Percentiles rank a stretch among this genome's conserved stretches.
phyloP scores from a whole-genome alignment of 2,888 invertebrate species.

The Amphipyra tragopoginis region DNA sequence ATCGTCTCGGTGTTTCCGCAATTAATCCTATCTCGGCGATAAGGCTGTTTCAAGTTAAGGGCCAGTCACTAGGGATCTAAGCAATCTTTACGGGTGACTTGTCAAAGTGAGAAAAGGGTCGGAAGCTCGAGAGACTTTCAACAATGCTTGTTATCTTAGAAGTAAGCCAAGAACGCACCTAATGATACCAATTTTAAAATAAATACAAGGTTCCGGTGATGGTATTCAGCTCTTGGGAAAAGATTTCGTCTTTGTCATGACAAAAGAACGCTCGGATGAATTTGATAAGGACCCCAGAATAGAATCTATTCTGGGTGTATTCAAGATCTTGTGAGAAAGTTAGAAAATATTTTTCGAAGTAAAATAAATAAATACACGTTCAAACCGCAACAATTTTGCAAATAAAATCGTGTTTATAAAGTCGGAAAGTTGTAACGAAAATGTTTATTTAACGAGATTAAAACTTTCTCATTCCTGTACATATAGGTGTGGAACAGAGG shows the following conservation, averaged over 20 bases:
- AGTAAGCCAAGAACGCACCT: constrained; percentile 84
- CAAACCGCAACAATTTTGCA: constrained; percentile 25
- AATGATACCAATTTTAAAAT: constrained; percentile 87
- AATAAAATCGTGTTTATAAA: constrained; percentile 43
- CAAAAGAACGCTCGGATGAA: constrained; percentile 46
- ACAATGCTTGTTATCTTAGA: constrained; percentile 90
- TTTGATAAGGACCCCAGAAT: constrained; percentile 43
- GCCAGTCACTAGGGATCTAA: constrained; percentile 87
- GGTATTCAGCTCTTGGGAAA: constrained; percentile 56
- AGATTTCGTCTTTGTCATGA: constrained; percentile 53
- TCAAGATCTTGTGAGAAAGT: constrained; percentile 16
- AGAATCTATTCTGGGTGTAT: constrained; percentile 12
- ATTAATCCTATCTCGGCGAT: constrained; percentile 87
- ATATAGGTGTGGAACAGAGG: constrained; percentile 50
- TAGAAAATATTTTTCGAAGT: constrained; percentile 22
- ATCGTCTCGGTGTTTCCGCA: constrained; percentile 87
- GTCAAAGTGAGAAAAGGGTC: constrained; percentile 89
- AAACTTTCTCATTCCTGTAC: constrained; percentile 47
- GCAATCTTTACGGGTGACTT: constrained; percentile 90
- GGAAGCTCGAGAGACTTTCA: constrained; percentile 88
- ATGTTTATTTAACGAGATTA: constrained; percentile 53
- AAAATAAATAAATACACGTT: constrained; percentile 33
- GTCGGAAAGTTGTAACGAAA: constrained; percentile 33
- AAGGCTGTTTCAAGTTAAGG: constrained; percentile 88
- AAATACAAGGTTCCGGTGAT: constrained; percentile 71